Percentiles rank a stretch among this genome's conserved stretches.
Evolutionary conservation across 2,113 vertebrate species (phyloP).

Genomic region (Astatotilapia flaviijosephi): DNA sequence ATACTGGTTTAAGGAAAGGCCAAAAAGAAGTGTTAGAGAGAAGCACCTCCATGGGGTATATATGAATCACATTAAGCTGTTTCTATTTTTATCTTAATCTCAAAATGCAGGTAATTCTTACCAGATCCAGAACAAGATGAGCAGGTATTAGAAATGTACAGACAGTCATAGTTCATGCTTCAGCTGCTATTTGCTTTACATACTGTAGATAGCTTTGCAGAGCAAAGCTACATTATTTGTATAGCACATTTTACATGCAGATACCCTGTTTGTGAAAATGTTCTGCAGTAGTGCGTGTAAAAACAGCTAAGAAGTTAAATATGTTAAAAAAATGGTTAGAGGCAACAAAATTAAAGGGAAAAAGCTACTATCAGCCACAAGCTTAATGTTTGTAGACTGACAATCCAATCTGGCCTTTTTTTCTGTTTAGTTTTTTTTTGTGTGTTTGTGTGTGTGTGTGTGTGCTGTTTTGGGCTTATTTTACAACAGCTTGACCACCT

Average conservation of each 20-base stretch:
- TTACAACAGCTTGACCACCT: background rate
- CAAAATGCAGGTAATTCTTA: background rate
- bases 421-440: background rate
- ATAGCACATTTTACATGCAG: background rate
- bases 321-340: background rate
- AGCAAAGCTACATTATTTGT: background rate
- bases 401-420: background rate
- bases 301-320: background rate
- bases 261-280: background rate
- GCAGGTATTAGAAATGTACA: background rate
- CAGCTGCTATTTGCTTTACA: background rate
- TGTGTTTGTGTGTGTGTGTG: too few relatives aligned
- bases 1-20: background rate
- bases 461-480: background rate
- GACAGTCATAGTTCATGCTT: background rate
- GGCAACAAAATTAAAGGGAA: background rate
- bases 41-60: background rate
- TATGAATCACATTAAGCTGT: background rate
- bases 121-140: background rate
- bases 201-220: background rate
- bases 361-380: background rate
- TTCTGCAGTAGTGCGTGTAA: background rate
- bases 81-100: background rate
- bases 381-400: background rate
- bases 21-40: background rate